These are phyloP conservation scores for Lordiphosa collinella DNA, from an alignment of 1,140 invertebrate species.

Conservation along the genomic window DNA sequence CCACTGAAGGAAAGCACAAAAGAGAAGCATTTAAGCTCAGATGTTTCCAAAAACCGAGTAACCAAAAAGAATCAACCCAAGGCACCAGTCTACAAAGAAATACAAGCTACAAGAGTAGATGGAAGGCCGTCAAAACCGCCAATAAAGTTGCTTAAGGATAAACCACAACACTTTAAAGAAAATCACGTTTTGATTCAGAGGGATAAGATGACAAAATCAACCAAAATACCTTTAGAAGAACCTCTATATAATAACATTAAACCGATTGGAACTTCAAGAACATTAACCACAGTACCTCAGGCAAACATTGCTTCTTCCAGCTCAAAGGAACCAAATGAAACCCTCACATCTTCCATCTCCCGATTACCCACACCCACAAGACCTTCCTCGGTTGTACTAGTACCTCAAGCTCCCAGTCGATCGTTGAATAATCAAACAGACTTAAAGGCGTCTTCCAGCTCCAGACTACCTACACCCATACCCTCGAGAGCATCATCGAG, in stretches of 20 bases:
- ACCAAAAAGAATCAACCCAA: not conserved
- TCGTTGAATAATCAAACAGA: no score
- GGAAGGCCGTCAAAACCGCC: not conserved
- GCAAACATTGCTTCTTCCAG: not conserved
- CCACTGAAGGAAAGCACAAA: not conserved
- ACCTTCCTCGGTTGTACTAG: no score
- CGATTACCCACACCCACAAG: not conserved
- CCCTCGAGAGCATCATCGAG: slow-evolving; percentile 23
- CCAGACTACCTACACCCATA: slow-evolving; percentile 4
- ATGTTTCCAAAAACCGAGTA: not conserved
- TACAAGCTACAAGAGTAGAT: not conserved
- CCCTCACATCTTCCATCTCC: not conserved
- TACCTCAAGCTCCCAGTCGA: no score
- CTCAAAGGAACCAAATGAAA: not conserved
- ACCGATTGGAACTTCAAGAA: not conserved
- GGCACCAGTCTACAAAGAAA: not conserved
- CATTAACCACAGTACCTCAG: slow-evolving; percentile 3
- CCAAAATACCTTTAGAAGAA: no score
- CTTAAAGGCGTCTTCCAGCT: not conserved
- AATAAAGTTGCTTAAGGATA: not conserved
- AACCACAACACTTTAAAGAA: no score
- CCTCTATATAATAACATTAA: not conserved
- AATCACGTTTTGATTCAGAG: no score
- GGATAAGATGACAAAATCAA: no score
- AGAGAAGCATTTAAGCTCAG: no score